phyloP scores from a whole-genome alignment of 2,888 invertebrate species.

The Agonopterix arenella region DNA sequence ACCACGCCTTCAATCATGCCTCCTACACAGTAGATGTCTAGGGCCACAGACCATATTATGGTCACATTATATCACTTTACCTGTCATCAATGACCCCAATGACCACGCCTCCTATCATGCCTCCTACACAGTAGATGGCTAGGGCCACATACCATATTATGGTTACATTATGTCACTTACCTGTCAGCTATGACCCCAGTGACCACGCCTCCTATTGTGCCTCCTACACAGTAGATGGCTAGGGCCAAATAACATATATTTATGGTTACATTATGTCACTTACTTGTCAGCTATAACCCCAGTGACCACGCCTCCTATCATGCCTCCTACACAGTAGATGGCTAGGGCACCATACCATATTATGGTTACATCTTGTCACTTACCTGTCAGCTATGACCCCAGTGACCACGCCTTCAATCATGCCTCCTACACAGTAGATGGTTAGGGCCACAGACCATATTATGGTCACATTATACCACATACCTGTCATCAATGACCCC shows the following conservation, averaged over 20 bases:
- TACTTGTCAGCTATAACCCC: slow-evolving; percentile 78
- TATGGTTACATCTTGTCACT: neutral
- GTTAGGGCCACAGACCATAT: no score
- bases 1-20: no score
- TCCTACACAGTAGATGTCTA: no score
- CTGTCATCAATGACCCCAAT: slow-evolving; percentile 81
- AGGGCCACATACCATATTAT: no score
- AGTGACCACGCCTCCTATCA: no score
- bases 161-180: slow-evolving; percentile 21
- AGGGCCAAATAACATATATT: no score
- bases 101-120: slow-evolving; percentile 90
- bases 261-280: neutral
- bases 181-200: slow-evolving; percentile 81
- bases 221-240: no score
- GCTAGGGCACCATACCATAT: no score
- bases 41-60: no score
- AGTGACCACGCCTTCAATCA: slow-evolving; percentile 89
- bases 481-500: slow-evolving; percentile 79
- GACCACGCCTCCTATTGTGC: slow-evolving; percentile 88
- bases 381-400: slow-evolving; percentile 79
- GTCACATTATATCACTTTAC: slow-evolving; percentile 22
- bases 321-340: no score
- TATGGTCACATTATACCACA: neutral
- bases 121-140: slow-evolving; percentile 90
- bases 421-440: slow-evolving; percentile 90